These are phyloP conservation scores for Chlorops oryzae DNA, from an alignment of 1,140 invertebrate genomes.

Conservation along the genomic window DNA sequence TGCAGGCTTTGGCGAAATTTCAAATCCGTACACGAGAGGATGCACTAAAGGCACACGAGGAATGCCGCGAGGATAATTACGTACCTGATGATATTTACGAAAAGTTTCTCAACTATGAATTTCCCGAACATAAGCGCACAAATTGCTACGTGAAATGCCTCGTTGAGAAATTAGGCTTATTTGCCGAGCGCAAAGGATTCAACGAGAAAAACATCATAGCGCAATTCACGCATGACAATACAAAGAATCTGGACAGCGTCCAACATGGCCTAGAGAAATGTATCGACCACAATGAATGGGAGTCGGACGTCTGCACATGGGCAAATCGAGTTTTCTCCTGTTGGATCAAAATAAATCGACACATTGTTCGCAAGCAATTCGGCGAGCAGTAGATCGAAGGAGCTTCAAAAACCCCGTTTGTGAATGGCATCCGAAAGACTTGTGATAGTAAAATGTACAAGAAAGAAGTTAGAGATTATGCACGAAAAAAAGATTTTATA, in stretches of 20 bases:
- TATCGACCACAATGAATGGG: conserved; percentile 41
- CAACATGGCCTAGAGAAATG: conserved; percentile 42
- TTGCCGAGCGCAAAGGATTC: conserved; percentile 31
- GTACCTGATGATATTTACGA: conserved; percentile 41
- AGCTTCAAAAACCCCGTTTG: too few species aligned
- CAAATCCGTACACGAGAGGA: conserved; percentile 29
- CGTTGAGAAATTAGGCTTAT: conserved; percentile 38
- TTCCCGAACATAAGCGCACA: conserved; percentile 33
- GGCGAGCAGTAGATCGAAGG: conserved; percentile 9
- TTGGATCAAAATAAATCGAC: conserved; percentile 41
- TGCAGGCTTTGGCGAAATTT: conserved; percentile 32
- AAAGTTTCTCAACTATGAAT: conserved; percentile 35
- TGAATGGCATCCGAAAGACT: too few species aligned
- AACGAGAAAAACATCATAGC: conserved; percentile 26
- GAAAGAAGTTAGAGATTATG: too few species aligned
- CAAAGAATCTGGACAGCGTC: conserved; percentile 22
- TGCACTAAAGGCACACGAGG: conserved; percentile 31
- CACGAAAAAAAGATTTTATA: too few species aligned
- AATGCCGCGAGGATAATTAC: conserved; percentile 28
- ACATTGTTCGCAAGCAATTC: conserved; percentile 32
- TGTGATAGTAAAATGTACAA: too few species aligned
- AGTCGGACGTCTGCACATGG: conserved; percentile 36
- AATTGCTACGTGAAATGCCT: conserved; percentile 41
- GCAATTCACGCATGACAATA: conserved; percentile 29
- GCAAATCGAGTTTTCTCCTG: conserved; percentile 41